Conservation (phyloP, 2,113 vertebrate species). For the Aspidoscelis tigris region DNA sequence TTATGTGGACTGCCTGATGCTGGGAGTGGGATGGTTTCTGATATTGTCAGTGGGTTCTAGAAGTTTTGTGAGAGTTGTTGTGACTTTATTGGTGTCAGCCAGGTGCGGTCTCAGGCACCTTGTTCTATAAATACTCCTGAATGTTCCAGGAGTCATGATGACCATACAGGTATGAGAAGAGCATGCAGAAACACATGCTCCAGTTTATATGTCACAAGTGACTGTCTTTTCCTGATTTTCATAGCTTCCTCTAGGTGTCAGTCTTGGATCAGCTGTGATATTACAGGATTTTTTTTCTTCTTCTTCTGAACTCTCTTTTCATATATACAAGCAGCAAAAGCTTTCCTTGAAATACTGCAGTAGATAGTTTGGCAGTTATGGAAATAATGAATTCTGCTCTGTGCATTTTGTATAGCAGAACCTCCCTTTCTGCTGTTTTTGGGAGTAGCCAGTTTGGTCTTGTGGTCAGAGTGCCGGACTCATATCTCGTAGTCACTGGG, state of each 20-base stretch:
- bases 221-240: slow-evolving; percentile 24
- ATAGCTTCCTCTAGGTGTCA: slow-evolving; percentile 68
- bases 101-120: background rate
- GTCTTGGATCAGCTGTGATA: slow-evolving; percentile 35
- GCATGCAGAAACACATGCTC: background rate
- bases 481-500: no score
- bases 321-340: background rate
- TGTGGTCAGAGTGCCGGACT: no score
- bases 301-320: background rate
- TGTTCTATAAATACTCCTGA: background rate
- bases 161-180: background rate
- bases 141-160: background rate
- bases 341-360: slow-evolving; percentile 25
- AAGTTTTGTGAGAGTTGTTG: background rate
- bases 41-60: no score
- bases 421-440: background rate
- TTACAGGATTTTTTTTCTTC: background rate
- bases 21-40: no score
- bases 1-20: no score
- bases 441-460: background rate
- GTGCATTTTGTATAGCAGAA: background rate
- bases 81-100: no score
- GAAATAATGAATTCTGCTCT: background rate
- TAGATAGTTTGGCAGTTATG: background rate
- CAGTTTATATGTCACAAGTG: no score